Conservation (phyloP, 2,797 vertebrate species). For the Pterois miles region DNA sequence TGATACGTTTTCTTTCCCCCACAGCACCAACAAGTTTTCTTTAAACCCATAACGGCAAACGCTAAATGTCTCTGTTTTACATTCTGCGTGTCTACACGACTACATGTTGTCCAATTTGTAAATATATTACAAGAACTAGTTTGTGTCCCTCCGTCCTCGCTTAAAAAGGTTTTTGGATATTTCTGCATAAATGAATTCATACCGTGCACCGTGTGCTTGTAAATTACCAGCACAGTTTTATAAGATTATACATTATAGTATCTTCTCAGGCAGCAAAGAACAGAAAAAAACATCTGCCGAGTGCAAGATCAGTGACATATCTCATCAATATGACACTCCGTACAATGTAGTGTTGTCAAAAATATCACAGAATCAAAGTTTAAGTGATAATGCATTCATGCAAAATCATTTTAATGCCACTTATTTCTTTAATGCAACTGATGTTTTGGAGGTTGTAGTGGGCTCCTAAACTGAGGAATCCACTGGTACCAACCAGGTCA, state of each 20-base stretch:
- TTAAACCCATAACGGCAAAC: constrained; percentile 1
- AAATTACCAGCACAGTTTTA: not conserved
- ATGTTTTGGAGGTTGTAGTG: no score
- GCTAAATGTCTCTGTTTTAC: constrained; percentile 6
- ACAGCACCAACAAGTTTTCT: not conserved
- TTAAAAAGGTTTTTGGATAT: not conserved
- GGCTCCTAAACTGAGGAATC: no score
- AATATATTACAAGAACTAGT: not conserved
- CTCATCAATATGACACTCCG: not conserved
- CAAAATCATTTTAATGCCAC: no score
- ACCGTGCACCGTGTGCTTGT: not conserved
- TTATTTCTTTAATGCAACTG: no score
- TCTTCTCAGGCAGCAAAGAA: not conserved
- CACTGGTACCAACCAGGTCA: no score
- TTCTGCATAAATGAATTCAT: not conserved
- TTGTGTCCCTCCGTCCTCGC: not conserved
- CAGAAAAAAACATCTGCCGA: not conserved
- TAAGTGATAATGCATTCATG: no score
- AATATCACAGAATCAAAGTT: no score
- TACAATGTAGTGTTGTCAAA: not conserved
- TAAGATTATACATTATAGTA: no score
- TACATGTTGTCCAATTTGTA: not conserved
- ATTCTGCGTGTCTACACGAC: not conserved
- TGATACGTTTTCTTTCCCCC: not conserved
- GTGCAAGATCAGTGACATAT: not conserved